Base-by-base conservation (phyloP, 2,113 vertebrate genomes). In the Erpornis zantholeuca region DNA sequence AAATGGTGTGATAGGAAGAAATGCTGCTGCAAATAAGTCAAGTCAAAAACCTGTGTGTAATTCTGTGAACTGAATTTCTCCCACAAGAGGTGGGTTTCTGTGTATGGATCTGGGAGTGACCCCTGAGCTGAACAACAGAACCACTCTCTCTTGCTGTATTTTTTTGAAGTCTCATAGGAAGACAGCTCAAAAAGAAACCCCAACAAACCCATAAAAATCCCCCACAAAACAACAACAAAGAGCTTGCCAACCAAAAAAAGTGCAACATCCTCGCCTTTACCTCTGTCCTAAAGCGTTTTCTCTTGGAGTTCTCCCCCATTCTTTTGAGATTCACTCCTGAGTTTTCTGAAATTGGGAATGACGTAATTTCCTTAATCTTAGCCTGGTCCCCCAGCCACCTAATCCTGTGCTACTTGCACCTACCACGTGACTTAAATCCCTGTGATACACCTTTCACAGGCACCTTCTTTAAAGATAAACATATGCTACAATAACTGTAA, bases 401-500 rank as follows among this genome's bases (percentile, higher is more conserved):
- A 97, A 97, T 97, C 80, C 89, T 83, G 38, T 3, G 35, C 86
- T 94, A 75, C 96, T 97, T 92, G 90, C 96, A 97, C 86, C 75
- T 96, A 61, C 69, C 90, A 83, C 44, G 38, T 77, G 91, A 84
- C 56, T 81, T 91, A 72, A 69, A 91, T 90, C 87, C 68, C 54
- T 70, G 75, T 84, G 83, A 61, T 7, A 79, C 96, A 97, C 96
- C 92, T 95, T 94, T 83, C 91, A 94, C 93, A 94, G 94, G 84
- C 3, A 0, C 91, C 76, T 85, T 82, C 95, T 94, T 96, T 94
- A 97, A 97, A 97, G 88, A 88, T 92, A 98, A 97, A 95, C 93
- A 96, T 81, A 87, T 97, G 97, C 87, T 97, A 91, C 77, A 97
- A 96, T 72, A 87, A 92, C 25, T 94, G 83, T 92, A 95, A 97